Percentiles rank a stretch among this genome's conserved stretches.
These are phyloP conservation scores for Otis tarda DNA, from an alignment of 2,113 vertebrate species.

Conservation along the genomic window DNA sequence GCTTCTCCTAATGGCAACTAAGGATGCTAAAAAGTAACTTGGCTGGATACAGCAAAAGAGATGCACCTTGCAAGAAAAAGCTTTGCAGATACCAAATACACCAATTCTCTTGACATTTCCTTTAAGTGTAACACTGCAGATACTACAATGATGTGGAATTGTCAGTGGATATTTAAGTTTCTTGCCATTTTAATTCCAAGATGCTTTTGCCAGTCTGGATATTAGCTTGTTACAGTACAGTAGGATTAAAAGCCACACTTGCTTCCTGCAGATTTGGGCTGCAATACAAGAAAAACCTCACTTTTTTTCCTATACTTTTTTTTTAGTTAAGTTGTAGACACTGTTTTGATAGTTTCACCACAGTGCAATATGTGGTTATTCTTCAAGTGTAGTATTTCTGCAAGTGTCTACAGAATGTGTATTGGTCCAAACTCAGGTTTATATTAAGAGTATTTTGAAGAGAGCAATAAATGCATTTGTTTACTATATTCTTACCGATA, in stretches of 20 bases:
- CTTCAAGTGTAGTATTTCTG: not conserved
- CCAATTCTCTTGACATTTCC: not conserved
- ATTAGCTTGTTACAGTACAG: not conserved
- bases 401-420: not conserved
- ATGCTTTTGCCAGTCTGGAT: not conserved
- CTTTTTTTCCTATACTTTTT: too few relatives aligned
- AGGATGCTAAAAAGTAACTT: not conserved
- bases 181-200: not conserved
- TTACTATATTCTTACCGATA: not conserved
- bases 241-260: not conserved
- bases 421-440: not conserved
- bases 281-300: not conserved
- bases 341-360: not conserved
- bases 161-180: not conserved
- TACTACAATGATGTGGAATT: not conserved
- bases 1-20: not conserved
- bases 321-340: not conserved
- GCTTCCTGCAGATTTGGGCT: not conserved
- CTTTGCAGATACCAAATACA: not conserved
- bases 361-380: not conserved
- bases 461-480: not conserved
- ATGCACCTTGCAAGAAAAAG: not conserved
- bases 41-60: not conserved
- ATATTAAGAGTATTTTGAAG: not conserved
- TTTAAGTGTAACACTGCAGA: not conserved